Evolutionary conservation across 2,888 invertebrate species (phyloP).

Genomic region (Nycteola revayana): DNA sequence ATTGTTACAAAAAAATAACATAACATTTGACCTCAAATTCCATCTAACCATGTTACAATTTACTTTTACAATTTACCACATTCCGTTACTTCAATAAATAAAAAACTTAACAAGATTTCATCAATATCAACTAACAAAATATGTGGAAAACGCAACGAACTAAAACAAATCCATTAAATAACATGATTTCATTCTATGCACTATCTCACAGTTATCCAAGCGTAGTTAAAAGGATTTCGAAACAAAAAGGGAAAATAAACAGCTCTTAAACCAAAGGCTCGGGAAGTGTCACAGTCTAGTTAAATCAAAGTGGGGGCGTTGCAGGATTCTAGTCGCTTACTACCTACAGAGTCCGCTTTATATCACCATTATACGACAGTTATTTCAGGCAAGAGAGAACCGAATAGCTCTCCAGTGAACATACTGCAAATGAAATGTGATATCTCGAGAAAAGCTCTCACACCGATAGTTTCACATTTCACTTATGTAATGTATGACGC

Average conservation of each 20-base stretch:
- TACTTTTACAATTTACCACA: too few species aligned
- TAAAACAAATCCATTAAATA: too few species aligned
- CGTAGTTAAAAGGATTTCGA: slow-evolving; percentile 11
- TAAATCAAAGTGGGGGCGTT: slow-evolving; percentile 32
- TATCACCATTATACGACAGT: slow-evolving; percentile 71
- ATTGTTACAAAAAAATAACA: too few species aligned
- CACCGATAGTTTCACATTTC: slow-evolving; percentile 19
- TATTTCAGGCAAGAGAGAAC: slow-evolving; percentile 62
- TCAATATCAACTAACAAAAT: too few species aligned
- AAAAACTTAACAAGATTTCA: too few species aligned
- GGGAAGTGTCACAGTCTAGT: slow-evolving; percentile 28
- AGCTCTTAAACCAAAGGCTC: slow-evolving; percentile 22
- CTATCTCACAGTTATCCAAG: slow-evolving; percentile 3
- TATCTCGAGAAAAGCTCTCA: slow-evolving; percentile 26
- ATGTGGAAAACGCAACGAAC: too few species aligned
- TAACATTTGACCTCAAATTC: too few species aligned
- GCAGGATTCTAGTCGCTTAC: slow-evolving; percentile 42
- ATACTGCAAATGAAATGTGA: slow-evolving; percentile 58
- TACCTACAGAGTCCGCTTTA: slow-evolving; percentile 44
- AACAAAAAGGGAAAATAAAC: slow-evolving; percentile 23
- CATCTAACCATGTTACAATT: too few species aligned
- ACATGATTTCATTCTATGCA: slow-evolving; percentile 8
- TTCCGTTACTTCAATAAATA: too few species aligned
- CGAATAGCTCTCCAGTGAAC: slow-evolving; percentile 59
- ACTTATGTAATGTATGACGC: slow-evolving; percentile 12